Conservation (phyloP, 2,113 vertebrate species). For the Coracopsis vasa region DNA sequence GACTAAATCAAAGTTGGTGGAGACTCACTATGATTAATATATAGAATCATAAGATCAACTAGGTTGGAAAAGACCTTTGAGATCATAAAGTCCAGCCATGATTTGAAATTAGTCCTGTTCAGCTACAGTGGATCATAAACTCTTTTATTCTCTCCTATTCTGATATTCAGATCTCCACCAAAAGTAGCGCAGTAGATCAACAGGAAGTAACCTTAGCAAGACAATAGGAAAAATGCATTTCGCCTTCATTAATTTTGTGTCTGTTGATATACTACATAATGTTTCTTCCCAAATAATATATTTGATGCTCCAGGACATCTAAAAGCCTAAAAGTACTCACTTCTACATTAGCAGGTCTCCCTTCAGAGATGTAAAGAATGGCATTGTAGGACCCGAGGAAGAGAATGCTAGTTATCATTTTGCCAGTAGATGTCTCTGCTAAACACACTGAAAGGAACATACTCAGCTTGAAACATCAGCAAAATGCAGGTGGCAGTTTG, state of each 20-base stretch:
- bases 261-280: neutral
- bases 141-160: neutral
- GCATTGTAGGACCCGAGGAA: neutral
- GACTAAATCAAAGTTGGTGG: neutral
- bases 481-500: neutral
- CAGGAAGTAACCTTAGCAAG: neutral
- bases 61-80: neutral
- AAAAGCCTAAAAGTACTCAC: neutral
- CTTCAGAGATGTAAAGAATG: neutral
- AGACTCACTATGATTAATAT: neutral
- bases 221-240: neutral
- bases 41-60: neutral
- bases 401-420: neutral
- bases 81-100: neutral
- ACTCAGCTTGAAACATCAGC: neutral
- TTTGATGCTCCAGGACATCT: neutral
- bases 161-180: neutral
- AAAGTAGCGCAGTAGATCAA: neutral
- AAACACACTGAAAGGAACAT: neutral
- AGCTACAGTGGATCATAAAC: neutral
- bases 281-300: neutral
- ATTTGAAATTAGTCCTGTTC: neutral
- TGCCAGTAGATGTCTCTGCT: slow-evolving; percentile 61
- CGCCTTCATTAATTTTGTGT: neutral
- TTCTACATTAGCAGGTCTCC: neutral